Base-by-base conservation (phyloP, 1,140 invertebrate species). In the Aphidius gifuensis region DNA sequence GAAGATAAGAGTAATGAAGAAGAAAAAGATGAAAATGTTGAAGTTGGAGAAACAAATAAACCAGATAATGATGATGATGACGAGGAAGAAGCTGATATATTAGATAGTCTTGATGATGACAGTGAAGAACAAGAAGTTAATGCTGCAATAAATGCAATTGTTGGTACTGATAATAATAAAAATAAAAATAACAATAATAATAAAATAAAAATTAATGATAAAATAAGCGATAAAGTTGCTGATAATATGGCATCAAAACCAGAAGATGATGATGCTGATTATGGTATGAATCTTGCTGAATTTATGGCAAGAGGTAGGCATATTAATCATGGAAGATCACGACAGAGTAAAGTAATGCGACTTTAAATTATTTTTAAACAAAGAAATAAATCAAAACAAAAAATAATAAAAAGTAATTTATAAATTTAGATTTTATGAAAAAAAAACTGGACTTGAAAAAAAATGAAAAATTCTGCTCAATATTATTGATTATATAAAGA, bases 341-440 rank as follows among this genome's bases (percentile, higher is more conserved):
- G 71, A 23, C 69, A 71, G n/a, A 79, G 74, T 57, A 77, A 77
- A 68, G 69, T 77, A 5, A 75, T 73, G 72, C 78, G 71, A 67
- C 62, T 77, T 44, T 75, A 67, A 16, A 11, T n/a, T 5, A 40
- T 32, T 32, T 32, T 32, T 32, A 32, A 32, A 32, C 2, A 32
- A 32, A 32, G 0, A 32, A 32, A 2, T 3, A 32, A 32, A 32
- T 32, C 23, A 32, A 32, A 32, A 32, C 5, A 9, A 68, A 9
- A 68, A 71, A 77, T 6, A 74, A 79, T 9, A 57, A 58, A 0
- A 75, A 80, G 65, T 76, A 79, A 5, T 68, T 62, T 2, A 73
- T 66, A 0, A 61, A 78, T 9, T 65, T 59, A 1, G 72, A 77
- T 21, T 50, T 80, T 58, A 58, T 75, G 4, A 69, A 71, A 0